Percentiles rank a stretch among this genome's conserved stretches.
Conservation (phyloP, 2,797 vertebrate species). For the Heliangelus exortis region DNA sequence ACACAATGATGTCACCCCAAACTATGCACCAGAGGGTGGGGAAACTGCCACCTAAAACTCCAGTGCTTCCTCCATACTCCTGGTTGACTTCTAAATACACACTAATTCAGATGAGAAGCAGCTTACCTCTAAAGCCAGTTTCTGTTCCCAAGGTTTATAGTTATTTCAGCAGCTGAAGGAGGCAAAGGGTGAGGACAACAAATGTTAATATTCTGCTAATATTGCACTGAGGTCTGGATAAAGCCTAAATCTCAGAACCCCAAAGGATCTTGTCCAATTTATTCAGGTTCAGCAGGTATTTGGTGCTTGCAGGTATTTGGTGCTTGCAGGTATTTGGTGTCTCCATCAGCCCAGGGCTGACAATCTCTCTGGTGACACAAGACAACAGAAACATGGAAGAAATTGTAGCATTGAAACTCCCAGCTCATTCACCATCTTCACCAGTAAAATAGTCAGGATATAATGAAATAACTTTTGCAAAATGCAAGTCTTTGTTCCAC, state of each 20-base stretch:
- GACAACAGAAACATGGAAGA: background rate
- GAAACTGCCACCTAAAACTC: background rate
- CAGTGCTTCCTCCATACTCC: background rate
- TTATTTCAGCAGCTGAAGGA: background rate
- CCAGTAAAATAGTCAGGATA: background rate
- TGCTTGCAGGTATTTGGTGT: fast-evolving
- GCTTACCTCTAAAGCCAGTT: background rate
- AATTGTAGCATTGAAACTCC: background rate
- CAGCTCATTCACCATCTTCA: background rate
- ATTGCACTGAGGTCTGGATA: background rate
- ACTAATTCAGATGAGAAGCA: background rate
- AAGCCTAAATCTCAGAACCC: background rate
- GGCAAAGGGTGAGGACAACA: background rate
- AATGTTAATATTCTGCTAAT: background rate
- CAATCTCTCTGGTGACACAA: fast-evolving
- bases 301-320: fast-evolving
- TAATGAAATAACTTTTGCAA: background rate
- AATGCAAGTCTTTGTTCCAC: background rate
- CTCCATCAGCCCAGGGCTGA: background rate
- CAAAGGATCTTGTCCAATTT: background rate
- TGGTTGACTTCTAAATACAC: background rate
- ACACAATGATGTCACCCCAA: background rate
- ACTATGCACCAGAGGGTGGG: background rate
- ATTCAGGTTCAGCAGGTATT: background rate
- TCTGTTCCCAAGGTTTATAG: background rate